Evolutionary conservation across 1,140 invertebrate genomes (phyloP).

Genomic region (Proales similis): DNA sequence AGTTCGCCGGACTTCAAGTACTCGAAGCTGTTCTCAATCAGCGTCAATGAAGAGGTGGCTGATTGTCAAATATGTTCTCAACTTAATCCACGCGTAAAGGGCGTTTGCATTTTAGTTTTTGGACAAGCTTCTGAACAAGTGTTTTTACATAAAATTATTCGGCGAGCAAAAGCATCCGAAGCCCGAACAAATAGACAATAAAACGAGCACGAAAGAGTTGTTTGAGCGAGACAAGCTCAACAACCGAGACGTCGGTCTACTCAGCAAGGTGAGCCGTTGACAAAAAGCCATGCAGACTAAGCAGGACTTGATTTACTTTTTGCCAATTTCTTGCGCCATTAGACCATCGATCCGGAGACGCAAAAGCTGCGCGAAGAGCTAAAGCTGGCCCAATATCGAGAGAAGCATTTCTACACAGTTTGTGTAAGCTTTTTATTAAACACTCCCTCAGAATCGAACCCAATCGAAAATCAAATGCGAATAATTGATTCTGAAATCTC

Average conservation of each 20-base stretch:
- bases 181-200: conserved; percentile 11
- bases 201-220: conserved; percentile 32
- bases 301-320: neutral
- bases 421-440: no score
- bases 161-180: conserved; percentile 33
- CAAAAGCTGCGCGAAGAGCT: conserved; percentile 32
- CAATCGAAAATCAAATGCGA: no score
- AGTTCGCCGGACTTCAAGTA: conserved; percentile 25
- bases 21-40: conserved; percentile 1
- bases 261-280: neutral
- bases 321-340: neutral
- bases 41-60: neutral
- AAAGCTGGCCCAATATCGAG: neutral
- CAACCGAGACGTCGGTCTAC: neutral
- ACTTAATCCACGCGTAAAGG: no score
- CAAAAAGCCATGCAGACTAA: conserved; percentile 9
- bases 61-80: neutral
- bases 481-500: neutral
- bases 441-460: no score
- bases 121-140: conserved; percentile 11
- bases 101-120: neutral
- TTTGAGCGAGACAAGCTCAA: conserved; percentile 23
- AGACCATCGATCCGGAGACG: conserved; percentile 26
- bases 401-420: neutral
- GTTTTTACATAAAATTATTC: conserved; percentile 26